phyloP scores from a whole-genome alignment of 2,888 invertebrate genomes.

The Leptothorax acervorum region DNA sequence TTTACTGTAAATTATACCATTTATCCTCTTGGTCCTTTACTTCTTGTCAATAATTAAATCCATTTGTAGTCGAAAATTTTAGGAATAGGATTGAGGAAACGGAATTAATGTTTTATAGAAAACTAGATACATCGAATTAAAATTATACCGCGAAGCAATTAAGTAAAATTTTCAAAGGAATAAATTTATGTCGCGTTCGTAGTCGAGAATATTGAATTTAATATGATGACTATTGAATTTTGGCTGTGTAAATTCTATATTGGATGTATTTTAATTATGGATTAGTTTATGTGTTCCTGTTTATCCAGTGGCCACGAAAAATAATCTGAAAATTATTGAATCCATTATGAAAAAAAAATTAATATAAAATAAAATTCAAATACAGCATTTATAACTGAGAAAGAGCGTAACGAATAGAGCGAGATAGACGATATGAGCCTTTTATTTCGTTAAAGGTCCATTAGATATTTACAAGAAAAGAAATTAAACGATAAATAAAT shows the following conservation, averaged over 20 bases:
- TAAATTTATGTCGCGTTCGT: not conserved
- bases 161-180: not conserved
- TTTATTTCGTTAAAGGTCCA: not conserved
- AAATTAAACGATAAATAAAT: slow-evolving; percentile 29
- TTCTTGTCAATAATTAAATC: slow-evolving; percentile 62
- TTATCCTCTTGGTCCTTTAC: slow-evolving; percentile 73
- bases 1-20: slow-evolving; percentile 60
- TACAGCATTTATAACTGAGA: not conserved
- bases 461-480: not conserved
- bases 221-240: not conserved
- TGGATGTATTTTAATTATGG: slow-evolving; percentile 52
- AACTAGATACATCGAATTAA: slow-evolving; percentile 34
- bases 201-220: not conserved
- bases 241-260: not conserved
- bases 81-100: slow-evolving; percentile 59
- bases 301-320: slow-evolving; percentile 58
- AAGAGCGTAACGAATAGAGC: not conserved
- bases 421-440: not conserved
- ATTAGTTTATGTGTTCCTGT: slow-evolving; percentile 52
- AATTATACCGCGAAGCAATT: not conserved
- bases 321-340: slow-evolving; percentile 66
- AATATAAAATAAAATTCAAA: slow-evolving; percentile 10
- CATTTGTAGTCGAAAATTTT: slow-evolving; percentile 55
- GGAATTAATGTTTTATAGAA: slow-evolving; percentile 34
- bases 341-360: slow-evolving; percentile 45